These are phyloP conservation scores for Bucco capensis DNA, from an alignment of 2,113 vertebrate species.

Conservation along the genomic window DNA sequence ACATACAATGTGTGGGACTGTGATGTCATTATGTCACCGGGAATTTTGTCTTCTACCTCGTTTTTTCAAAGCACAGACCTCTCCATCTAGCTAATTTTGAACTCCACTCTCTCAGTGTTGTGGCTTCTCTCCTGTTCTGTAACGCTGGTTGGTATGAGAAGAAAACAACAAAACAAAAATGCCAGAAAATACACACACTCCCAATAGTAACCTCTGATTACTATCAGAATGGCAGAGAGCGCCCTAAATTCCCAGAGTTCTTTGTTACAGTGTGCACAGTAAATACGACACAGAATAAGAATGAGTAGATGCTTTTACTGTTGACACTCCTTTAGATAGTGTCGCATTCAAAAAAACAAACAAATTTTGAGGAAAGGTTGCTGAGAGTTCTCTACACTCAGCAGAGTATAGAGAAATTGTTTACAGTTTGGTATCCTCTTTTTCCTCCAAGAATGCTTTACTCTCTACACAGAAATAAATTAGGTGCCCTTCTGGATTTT, in stretches of 20 bases:
- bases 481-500: neutral
- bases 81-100: neutral
- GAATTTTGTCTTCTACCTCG: neutral
- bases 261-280: neutral
- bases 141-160: rapidly evolving
- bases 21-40: neutral
- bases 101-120: neutral
- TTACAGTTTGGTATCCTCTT: neutral
- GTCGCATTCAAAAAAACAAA: neutral
- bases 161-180: neutral
- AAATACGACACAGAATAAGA: neutral
- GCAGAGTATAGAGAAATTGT: neutral
- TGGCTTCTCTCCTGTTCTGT: neutral
- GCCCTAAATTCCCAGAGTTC: neutral
- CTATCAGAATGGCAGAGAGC: neutral
- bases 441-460: neutral
- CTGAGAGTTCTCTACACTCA: neutral
- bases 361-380: neutral
- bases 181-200: neutral
- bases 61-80: neutral
- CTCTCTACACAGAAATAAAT: neutral
- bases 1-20: neutral
- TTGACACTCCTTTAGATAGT: neutral
- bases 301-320: neutral
- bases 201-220: neutral